These are phyloP conservation scores for Heterohyrax brucei DNA, from an alignment of 2,797 vertebrate species.

Conservation along the genomic window DNA sequence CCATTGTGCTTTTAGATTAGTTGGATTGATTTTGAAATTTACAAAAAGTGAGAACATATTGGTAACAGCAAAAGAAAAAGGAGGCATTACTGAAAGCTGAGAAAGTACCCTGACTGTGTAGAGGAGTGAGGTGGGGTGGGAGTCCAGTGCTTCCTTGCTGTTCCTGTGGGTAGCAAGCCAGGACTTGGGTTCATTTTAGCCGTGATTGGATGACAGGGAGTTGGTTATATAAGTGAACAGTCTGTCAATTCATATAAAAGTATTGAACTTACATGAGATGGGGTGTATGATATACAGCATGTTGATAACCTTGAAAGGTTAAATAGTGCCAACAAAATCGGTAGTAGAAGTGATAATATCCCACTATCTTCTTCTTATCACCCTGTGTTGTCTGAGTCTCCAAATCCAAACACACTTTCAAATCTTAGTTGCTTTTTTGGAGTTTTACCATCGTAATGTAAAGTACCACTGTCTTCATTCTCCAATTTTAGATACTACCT, in stretches of 20 bases:
- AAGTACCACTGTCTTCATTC: constrained; percentile 1
- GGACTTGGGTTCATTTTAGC: neutral
- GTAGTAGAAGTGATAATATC: neutral
- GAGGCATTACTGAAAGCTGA: constrained; percentile 4
- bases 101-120: neutral
- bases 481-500: constrained; percentile 35
- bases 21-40: constrained; percentile 69
- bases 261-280: constrained; percentile 14
- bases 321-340: neutral
- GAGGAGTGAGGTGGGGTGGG: neutral
- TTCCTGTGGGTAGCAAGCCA: neutral
- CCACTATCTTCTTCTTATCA: neutral
- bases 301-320: constrained; percentile 29
- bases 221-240: constrained; percentile 11
- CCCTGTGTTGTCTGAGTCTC: neutral
- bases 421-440: constrained; percentile 18
- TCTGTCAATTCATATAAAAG: constrained; percentile 25
- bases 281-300: neutral
- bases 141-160: neutral
- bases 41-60: constrained; percentile 34
- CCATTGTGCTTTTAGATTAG: constrained; percentile 25
- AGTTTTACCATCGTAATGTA: constrained; percentile 55
- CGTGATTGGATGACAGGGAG: neutral
- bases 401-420: constrained; percentile 23
- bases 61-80: constrained; percentile 27